Evolutionary conservation across 2,888 invertebrate species (phyloP).

Genomic region (Macaria liturata): DNA sequence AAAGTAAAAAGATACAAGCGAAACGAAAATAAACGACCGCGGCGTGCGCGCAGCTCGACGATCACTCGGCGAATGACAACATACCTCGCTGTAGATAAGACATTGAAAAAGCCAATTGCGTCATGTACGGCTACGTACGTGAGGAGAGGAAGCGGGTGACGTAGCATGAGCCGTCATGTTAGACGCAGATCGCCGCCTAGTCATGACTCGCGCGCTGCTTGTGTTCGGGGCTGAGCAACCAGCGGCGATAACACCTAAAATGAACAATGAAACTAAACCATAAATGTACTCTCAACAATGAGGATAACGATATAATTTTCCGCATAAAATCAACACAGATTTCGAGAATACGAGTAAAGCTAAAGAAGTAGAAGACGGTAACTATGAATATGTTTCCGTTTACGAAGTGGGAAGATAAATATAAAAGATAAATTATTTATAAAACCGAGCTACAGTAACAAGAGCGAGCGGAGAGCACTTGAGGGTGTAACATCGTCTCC

Average conservation of each 20-base stretch:
- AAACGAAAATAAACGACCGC: conserved; percentile 65
- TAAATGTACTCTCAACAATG: background rate
- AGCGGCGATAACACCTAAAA: conserved; percentile 23
- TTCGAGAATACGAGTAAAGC: conserved; percentile 17
- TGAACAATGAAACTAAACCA: conserved; percentile 7
- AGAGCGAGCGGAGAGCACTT: conserved; percentile 48
- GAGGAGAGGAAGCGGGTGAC: conserved; percentile 77
- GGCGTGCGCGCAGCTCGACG: conserved; percentile 75
- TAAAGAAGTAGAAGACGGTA: conserved; percentile 16
- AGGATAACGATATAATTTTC: conserved; percentile 7
- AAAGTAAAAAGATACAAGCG: conserved; percentile 72
- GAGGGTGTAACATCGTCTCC: conserved; percentile 49
- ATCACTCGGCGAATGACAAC: conserved; percentile 78
- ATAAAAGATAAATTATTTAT: no score
- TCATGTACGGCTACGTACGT: conserved; percentile 80
- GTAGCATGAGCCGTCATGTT: conserved; percentile 73
- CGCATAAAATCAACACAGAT: conserved; percentile 9
- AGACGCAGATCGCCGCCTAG: conserved; percentile 60
- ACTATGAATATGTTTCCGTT: conserved; percentile 28
- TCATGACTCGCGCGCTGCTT: conserved; percentile 61
- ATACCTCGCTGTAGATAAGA: conserved; percentile 80
- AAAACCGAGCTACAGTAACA: conserved; percentile 44
- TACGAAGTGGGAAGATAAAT: conserved; percentile 31
- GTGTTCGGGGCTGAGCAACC: conserved; percentile 55
- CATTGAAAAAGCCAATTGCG: conserved; percentile 83